phyloP scores from a whole-genome alignment of 2,888 invertebrate species.

The Acheta domesticus region DNA sequence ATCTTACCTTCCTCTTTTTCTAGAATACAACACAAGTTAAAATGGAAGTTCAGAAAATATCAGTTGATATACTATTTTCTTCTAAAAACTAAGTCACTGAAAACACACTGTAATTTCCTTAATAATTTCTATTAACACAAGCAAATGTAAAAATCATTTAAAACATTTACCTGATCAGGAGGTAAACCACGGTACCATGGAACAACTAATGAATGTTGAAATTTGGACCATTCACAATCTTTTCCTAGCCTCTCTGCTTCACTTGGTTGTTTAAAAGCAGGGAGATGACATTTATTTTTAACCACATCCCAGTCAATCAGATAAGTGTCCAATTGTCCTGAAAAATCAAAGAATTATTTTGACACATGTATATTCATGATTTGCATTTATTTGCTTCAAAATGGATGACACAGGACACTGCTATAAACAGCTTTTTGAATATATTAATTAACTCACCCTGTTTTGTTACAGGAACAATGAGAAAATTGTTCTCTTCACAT shows the following conservation, averaged over 20 bases:
- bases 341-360: not conserved
- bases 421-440: not conserved
- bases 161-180: slow-evolving; percentile 27
- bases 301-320: slow-evolving; percentile 63
- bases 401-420: not conserved
- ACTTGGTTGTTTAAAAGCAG: slow-evolving; percentile 37
- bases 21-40: too few species aligned
- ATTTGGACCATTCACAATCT: slow-evolving; percentile 53
- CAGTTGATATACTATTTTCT: too few species aligned
- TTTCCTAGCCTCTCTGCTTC: slow-evolving; percentile 53
- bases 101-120: too few species aligned
- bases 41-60: too few species aligned
- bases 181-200: slow-evolving; percentile 67
- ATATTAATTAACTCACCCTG: slow-evolving; percentile 19
- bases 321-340: slow-evolving; percentile 30
- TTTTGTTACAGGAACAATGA: slow-evolving; percentile 44
- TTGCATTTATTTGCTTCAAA: not conserved
- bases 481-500: slow-evolving; percentile 52
- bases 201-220: slow-evolving; percentile 70
- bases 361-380: not conserved
- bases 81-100: too few species aligned
- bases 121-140: too few species aligned
- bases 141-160: not conserved
- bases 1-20: too few species aligned
- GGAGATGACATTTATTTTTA: slow-evolving; percentile 49